These are phyloP conservation scores for Penaeus chinensis DNA, from an alignment of 1,140 invertebrate species.

Conservation along the genomic window DNA sequence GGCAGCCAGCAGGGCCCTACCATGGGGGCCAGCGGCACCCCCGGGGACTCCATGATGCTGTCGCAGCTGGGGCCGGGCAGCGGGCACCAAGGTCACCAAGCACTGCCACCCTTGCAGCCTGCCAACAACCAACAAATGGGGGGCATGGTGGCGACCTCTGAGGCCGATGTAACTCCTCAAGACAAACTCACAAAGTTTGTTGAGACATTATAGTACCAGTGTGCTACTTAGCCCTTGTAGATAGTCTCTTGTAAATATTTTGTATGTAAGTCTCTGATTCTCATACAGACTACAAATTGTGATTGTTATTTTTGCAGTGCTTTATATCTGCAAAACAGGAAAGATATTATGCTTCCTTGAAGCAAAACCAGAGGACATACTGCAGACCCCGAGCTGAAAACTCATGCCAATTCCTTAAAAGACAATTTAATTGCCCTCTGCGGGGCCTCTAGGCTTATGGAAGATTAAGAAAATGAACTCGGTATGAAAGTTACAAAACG, in stretches of 20 bases:
- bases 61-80: constrained; percentile 68
- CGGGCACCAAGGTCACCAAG: constrained; percentile 65
- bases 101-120: constrained; percentile 48
- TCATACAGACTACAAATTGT: constrained; percentile 63
- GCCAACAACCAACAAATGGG: constrained; percentile 66
- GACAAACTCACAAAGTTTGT: constrained; percentile 93
- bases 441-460: constrained; percentile 46
- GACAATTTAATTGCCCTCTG: constrained; percentile 40
- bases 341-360: constrained; percentile 62
- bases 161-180: constrained; percentile 82
- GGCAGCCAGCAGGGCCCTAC: constrained; percentile 58
- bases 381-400: constrained; percentile 52
- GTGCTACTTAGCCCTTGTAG: constrained; percentile 61
- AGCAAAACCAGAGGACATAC: constrained; percentile 53
- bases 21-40: constrained; percentile 31
- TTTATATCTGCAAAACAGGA: constrained; percentile 64
- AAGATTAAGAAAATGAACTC: constrained; percentile 31
- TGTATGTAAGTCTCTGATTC: constrained; percentile 63
- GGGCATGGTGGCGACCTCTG: constrained; percentile 64
- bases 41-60: constrained; percentile 71
- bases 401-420: constrained; percentile 58
- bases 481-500: constrained; percentile 6
- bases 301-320: constrained; percentile 63
- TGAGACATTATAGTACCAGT: constrained; percentile 80
- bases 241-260: constrained; percentile 58